Evolutionary conservation across 2,888 invertebrate genomes (phyloP), one percentile per base, ranked within the genome.

Genomic region (Steromphala cineraria): DNA sequence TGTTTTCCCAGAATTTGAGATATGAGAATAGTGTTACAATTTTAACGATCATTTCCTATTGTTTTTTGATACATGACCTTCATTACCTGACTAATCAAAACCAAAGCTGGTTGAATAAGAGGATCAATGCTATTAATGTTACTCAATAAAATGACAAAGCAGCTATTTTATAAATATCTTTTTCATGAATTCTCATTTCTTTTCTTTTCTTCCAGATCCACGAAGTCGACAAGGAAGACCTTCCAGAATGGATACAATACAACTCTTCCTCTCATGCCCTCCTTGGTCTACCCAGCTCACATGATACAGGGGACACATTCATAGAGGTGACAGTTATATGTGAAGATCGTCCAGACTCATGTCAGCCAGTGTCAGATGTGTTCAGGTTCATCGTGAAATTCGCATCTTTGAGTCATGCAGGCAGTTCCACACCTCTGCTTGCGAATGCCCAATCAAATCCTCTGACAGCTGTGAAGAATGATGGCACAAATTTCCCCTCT

Each of bases 161-260:
- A n/a, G 46, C 5, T 46, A 46, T 5, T 46, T 4, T 13, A 46
- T 46, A 13, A 8, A 46, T 46, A 46, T 8, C 46, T 36, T 4
- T 36, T 46, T 5, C 13, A 46, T 46, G 46, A 13, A 46, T 36
- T 10, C 46, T 46, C 46, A 46, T 13, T 10, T 46, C 46, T 8
- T 8, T 46, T 46, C 19, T 56, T 13, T 24, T 71, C 7, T 71
- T 53, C 15, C 75, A 76, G 71, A 53, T 81, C 15, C 24, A 76
- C 7, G 67, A 78, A 53, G 78, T 78, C 19, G 21, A 53, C 21
- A 53, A 62, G 46, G 13, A 10, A 24, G 53, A 15, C 10, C 67
- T 85, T 36, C 83, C 82, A 0, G 55, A 81, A 5, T 85, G 83
- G 85, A 40, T 83, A 5, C 24, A 53, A 3, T 85, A 76, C 53